Percentiles rank a stretch among this genome's conserved stretches.
These are phyloP conservation scores for Apocheima hispidaria DNA, from an alignment of 2,888 invertebrate genomes.

Conservation along the genomic window DNA sequence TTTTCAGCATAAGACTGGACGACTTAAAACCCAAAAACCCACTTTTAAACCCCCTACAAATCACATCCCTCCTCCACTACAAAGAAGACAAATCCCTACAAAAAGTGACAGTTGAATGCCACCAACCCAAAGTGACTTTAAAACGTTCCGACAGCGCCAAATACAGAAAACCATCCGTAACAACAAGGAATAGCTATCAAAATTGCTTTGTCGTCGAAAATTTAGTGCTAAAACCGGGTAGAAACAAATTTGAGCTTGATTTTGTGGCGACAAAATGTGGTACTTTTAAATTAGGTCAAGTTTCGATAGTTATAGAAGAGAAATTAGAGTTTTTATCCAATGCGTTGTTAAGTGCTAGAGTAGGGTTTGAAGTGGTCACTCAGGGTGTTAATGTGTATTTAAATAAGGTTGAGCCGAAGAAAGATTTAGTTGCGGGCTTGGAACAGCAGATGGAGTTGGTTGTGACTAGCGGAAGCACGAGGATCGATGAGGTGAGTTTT, in stretches of 20 bases:
- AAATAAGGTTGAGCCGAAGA: constrained; percentile 84
- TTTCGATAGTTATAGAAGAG: constrained; percentile 87
- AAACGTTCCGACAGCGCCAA: constrained; percentile 91
- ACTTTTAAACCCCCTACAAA: constrained; percentile 86
- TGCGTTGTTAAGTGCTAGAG: constrained; percentile 81
- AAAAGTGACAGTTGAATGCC: constrained; percentile 90
- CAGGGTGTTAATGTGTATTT: constrained; percentile 79
- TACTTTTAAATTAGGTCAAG: constrained; percentile 89
- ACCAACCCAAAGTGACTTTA: constrained; percentile 87
- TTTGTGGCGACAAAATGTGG: constrained; percentile 88
- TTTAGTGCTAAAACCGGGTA: constrained; percentile 87
- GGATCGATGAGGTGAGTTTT: constrained; percentile 88
- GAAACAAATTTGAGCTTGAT: constrained; percentile 87
- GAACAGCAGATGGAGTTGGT: constrained; percentile 91
- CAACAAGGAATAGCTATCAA: constrained; percentile 88
- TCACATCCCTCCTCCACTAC: constrained; percentile 90
- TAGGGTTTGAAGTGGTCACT: constrained; percentile 86
- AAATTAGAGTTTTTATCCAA: constrained; percentile 91
- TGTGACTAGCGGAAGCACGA: constrained; percentile 92
- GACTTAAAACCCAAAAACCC: constrained; percentile 88
- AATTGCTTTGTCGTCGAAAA: constrained; percentile 84
- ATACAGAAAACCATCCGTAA: constrained; percentile 88
- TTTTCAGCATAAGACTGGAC: constrained; percentile 84
- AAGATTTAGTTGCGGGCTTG: constrained; percentile 93
- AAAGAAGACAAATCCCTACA: constrained; percentile 93